Conservation (phyloP, 2,113 vertebrate species). For the Prietella phreatophila region DNA sequence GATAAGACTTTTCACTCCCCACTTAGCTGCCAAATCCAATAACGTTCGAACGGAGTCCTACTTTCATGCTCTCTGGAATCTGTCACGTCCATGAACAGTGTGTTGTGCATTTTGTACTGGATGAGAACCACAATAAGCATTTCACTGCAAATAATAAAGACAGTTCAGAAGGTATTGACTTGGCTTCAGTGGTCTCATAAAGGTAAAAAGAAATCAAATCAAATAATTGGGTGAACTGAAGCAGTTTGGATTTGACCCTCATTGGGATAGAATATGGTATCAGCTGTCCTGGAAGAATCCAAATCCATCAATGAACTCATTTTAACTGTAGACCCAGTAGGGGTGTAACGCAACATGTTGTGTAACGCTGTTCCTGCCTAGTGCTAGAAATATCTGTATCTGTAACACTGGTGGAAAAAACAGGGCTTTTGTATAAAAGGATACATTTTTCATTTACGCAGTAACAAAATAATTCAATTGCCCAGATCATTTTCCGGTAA, state of each 20-base stretch:
- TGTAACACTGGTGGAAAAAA: not conserved
- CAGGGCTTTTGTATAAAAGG: not conserved
- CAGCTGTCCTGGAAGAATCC: not conserved
- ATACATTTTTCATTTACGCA: not conserved
- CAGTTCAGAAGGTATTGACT: not conserved
- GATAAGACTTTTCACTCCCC: conserved; percentile 39
- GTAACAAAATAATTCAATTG: not conserved
- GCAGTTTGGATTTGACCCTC: not conserved
- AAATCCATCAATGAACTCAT: not conserved
- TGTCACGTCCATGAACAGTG: not conserved
- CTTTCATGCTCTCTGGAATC: conserved; percentile 1
- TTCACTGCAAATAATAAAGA: not conserved
- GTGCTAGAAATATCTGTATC: not conserved
- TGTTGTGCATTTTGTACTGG: not conserved
- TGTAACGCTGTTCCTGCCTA: not conserved
- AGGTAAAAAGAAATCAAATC: not conserved
- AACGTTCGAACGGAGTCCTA: conserved; percentile 2
- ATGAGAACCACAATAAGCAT: not conserved
- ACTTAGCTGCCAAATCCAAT: conserved; percentile 32
- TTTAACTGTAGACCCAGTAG: not conserved
- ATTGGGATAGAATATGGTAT: not conserved
- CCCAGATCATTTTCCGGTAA: not conserved
- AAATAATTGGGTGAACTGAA: not conserved
- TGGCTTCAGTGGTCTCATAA: not conserved
- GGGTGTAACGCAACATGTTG: not conserved